Evolutionary conservation across 2,113 vertebrate species (phyloP).

Genomic region (Oreotrochilus melanogaster): DNA sequence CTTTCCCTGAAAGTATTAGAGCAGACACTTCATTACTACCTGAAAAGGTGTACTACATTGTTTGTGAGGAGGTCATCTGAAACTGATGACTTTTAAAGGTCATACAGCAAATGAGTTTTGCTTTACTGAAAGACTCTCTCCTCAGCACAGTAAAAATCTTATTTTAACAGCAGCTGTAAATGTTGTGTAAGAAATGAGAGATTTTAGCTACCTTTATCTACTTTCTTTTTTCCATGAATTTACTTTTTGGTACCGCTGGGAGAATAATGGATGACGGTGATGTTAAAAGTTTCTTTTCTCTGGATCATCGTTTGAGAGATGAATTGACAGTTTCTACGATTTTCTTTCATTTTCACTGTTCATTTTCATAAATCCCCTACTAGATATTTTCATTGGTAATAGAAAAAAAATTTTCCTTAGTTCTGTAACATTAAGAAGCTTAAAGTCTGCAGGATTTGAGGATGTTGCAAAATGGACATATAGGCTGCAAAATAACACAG

Average conservation of each 20-base stretch:
- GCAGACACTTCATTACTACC: conserved; percentile 54
- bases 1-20: conserved; percentile 35
- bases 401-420: background rate
- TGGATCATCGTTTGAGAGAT: background rate
- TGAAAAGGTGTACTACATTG: conserved; percentile 6
- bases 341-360: background rate
- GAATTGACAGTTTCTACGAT: background rate
- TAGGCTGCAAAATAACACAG: background rate
- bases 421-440: background rate
- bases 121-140: conserved; percentile 7
- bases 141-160: conserved; percentile 11
- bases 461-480: background rate
- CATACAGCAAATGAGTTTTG: conserved; percentile 41
- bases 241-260: background rate
- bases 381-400: background rate
- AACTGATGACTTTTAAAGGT: conserved; percentile 63
- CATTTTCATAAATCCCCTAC: background rate
- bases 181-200: background rate
- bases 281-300: background rate
- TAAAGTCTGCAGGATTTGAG: background rate
- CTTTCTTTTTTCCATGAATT: background rate
- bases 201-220: background rate
- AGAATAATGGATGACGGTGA: background rate
- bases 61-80: conserved; percentile 49
- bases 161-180: conserved; percentile 6